Conservation (phyloP, 2,113 vertebrate genomes). For the Lepus timidus region DNA sequence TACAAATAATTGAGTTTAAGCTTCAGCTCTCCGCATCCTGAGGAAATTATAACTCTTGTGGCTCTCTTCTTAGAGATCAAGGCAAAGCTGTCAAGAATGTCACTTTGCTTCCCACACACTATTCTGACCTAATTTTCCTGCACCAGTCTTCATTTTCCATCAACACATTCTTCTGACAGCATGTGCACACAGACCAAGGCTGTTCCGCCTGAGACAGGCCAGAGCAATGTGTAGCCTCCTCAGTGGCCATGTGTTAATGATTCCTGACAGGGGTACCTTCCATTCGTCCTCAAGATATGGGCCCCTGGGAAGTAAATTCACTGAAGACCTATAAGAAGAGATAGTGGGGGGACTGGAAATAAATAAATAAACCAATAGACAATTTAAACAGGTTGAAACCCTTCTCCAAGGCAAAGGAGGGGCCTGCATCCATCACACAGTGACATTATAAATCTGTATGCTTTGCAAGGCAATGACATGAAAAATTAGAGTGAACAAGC, state of each 20-base stretch:
- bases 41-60: slow-evolving; percentile 39
- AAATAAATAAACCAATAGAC: slow-evolving; percentile 78
- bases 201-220: background rate
- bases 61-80: slow-evolving; percentile 50
- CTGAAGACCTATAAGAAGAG: slow-evolving; percentile 67
- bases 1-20: slow-evolving; percentile 8
- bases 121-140: slow-evolving; percentile 75
- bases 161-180: slow-evolving; percentile 69
- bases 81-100: slow-evolving; percentile 67
- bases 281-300: background rate
- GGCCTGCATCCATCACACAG: slow-evolving; percentile 83
- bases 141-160: slow-evolving; percentile 17
- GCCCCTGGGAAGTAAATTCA: slow-evolving; percentile 45
- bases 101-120: slow-evolving; percentile 44
- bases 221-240: background rate
- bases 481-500: slow-evolving; percentile 88
- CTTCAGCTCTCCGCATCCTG: slow-evolving; percentile 12
- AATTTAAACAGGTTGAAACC: slow-evolving; percentile 77
- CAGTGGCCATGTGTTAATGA: slow-evolving; percentile 22
- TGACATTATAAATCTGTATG: slow-evolving; percentile 88
- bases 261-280: slow-evolving; percentile 66
- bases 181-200: background rate
- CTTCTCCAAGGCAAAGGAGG: slow-evolving; percentile 82
- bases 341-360: slow-evolving; percentile 72
- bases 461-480: slow-evolving; percentile 87